Evolutionary conservation across 1,140 invertebrate genomes (phyloP), one percentile per base, ranked within the genome.

Genomic region (Hycleus cichorii): DNA sequence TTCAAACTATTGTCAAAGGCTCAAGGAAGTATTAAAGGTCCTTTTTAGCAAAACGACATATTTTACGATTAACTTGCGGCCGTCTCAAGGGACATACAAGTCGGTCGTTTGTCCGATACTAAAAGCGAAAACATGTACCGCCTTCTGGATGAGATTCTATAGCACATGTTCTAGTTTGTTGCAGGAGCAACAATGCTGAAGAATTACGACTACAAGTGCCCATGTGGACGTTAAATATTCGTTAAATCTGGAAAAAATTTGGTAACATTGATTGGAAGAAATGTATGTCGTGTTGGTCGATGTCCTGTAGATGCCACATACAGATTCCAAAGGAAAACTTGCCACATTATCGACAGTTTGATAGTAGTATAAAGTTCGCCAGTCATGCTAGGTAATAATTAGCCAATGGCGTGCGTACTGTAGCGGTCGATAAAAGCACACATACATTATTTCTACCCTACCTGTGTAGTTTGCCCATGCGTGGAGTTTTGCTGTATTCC

Each of bases 361-460:
- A 55, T 55, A 55, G 46, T 26, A 1, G 32, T 32, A 7, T 32
- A 32, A 47, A 55, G 52, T 9, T 39, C 47, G 45, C 44, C 27
- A 42, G 52, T 39, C 66, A 63, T 64, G 64, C 64, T 55, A 66
- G 60, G 58, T 60, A 64, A 68, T 68, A 68, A 68, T 66, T 68
- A 68, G 57, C 64, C 62, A 63, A 68, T 66, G 52, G 64, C 66
- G 64, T 65, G 64, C 49, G 9, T 11, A 32, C 38, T 24, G 47
- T 39, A 55, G 27, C 52, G 52, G 52, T 55, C 52, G 52, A 55
- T 55, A 55, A 24, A 46, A 47, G 44, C 45, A 47, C 52, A 18
- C 18, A 55, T 55, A 39, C 39, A 55, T 55, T 55, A 55, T 55
- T 55, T 45, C 52, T 46, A 55, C 52, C 52, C 52, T 55, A 55